Evolutionary conservation across 2,113 vertebrate species (phyloP).

Genomic region (Onychostruthus taczanowskii): DNA sequence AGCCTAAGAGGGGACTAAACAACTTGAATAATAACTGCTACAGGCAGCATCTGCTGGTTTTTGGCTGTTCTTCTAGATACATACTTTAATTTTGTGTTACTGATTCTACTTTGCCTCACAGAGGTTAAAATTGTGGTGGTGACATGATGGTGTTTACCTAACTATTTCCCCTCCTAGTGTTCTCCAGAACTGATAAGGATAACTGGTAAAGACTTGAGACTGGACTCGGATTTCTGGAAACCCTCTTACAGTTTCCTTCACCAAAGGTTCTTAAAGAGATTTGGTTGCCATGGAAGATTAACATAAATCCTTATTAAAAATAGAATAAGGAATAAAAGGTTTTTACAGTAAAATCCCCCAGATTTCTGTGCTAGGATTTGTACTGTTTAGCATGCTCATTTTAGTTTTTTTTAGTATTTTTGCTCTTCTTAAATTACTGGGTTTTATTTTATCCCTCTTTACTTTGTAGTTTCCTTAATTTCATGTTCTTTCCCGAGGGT

Average conservation of each 20-base stretch:
- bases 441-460: not conserved
- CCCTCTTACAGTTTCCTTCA: not conserved
- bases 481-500: not conserved
- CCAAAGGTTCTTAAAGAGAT: slow-evolving; percentile 22
- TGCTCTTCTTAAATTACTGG: not conserved
- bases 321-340: slow-evolving; percentile 1
- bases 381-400: not conserved
- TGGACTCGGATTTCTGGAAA: not conserved
- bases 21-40: not conserved
- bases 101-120: not conserved
- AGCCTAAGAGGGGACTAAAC: not conserved
- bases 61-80: not conserved
- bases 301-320: slow-evolving; percentile 28
- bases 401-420: not conserved
- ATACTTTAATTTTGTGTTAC: not conserved
- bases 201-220: not conserved
- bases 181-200: not conserved
- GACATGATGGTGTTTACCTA: not conserved
- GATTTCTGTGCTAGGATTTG: not conserved
- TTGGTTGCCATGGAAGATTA: slow-evolving; percentile 16
- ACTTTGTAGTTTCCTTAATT: not conserved
- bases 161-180: not conserved
- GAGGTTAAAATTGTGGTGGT: not conserved
- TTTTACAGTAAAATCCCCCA: not conserved
- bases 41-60: not conserved